Evolutionary conservation across 2,797 vertebrate genomes (phyloP).

Genomic region (Limosa lapponica): DNA sequence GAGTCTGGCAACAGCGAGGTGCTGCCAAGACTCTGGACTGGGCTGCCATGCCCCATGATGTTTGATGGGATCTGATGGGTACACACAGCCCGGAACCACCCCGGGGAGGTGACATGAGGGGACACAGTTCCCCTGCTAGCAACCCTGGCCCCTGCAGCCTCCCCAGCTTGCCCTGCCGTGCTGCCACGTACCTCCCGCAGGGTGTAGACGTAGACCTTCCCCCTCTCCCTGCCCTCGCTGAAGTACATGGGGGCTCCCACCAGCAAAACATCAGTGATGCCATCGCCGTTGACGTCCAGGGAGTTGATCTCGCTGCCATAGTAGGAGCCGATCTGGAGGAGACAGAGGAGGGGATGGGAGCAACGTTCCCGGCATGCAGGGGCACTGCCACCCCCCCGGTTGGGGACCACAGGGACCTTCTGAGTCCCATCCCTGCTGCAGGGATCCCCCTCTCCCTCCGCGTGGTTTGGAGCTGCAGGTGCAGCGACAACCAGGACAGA

Average conservation of each 20-base stretch:
- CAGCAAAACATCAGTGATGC: constrained; percentile 89
- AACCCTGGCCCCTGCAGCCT: accelerated
- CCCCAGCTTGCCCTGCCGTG: accelerated
- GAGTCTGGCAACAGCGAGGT: accelerated
- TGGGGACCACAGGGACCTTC: accelerated
- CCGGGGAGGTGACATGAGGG: not conserved
- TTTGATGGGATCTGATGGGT: not conserved
- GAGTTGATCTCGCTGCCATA: constrained; percentile 94
- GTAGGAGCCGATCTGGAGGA: constrained; percentile 95
- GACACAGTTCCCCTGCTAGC: accelerated
- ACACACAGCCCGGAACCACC: accelerated
- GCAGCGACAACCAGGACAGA: accelerated
- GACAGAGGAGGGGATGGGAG: not conserved
- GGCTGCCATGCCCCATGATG: accelerated
- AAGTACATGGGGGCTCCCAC: constrained; percentile 99
- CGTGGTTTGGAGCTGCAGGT: accelerated
- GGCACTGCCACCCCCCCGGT: accelerated
- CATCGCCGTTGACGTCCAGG: constrained; percentile 87
- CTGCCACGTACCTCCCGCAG: constrained; percentile 74
- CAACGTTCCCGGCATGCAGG: accelerated
- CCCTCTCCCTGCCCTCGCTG: constrained; percentile 91
- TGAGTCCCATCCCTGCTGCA: not conserved
- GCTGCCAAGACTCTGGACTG: not conserved
- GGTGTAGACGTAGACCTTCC: constrained; percentile 91
- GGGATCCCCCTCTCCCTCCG: no score